Evolutionary conservation across 1,140 invertebrate genomes (phyloP).

Genomic region (Pogonognathellus flavescens): DNA sequence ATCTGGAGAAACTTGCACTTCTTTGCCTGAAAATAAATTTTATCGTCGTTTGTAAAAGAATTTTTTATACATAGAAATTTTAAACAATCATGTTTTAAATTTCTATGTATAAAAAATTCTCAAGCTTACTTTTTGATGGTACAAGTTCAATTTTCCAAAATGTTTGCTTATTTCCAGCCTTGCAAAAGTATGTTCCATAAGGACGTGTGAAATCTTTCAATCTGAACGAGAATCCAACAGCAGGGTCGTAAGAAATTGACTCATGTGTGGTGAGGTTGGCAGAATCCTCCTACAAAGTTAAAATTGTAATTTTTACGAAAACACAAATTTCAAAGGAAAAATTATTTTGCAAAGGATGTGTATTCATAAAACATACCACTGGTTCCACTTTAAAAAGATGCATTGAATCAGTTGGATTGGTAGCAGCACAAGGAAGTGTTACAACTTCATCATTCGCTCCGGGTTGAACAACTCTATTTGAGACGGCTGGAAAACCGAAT

Average conservation of each 20-base stretch:
- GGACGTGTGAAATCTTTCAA: conserved; percentile 56
- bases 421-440: conserved; percentile 61
- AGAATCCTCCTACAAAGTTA: conserved; percentile 52
- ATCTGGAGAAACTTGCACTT: conserved; percentile 55
- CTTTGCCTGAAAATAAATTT: conserved; percentile 61
- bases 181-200: conserved; percentile 64
- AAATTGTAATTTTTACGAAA: not conserved
- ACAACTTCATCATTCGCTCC: conserved; percentile 49
- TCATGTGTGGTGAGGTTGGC: conserved; percentile 56
- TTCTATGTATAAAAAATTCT: too few species aligned
- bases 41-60: too few species aligned
- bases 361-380: conserved; percentile 30
- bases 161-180: conserved; percentile 48
- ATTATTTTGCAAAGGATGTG: too few species aligned
- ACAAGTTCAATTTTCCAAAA: conserved; percentile 65
- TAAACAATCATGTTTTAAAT: too few species aligned
- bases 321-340: too few species aligned
- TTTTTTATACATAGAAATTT: too few species aligned
- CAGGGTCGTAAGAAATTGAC: conserved; percentile 57
- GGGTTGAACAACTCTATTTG: conserved; percentile 58
- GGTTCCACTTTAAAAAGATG: conserved; percentile 63
- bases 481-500: conserved; percentile 62
- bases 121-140: conserved; percentile 57
- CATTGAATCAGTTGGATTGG: conserved; percentile 57
- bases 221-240: conserved; percentile 57